Percentiles rank a stretch among this genome's conserved stretches.
These are phyloP conservation scores for Cryptocephalus moraei DNA, from an alignment of 2,888 invertebrate genomes.

Conservation along the genomic window DNA sequence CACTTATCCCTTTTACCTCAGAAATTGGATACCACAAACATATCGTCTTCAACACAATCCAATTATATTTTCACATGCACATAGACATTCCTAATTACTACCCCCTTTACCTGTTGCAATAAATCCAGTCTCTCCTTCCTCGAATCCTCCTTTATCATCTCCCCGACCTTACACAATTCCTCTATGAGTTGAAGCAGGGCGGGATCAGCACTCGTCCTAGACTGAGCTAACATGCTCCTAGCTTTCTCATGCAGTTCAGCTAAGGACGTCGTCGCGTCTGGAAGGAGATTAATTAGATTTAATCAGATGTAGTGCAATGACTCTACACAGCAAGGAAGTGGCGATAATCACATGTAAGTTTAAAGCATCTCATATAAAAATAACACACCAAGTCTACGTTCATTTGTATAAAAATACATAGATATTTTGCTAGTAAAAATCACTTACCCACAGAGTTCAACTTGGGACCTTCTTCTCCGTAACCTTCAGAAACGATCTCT, in stretches of 20 bases:
- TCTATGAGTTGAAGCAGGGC: slow-evolving; percentile 48
- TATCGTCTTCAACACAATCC: too few species aligned
- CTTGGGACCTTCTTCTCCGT: slow-evolving; percentile 37
- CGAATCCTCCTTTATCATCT: slow-evolving; percentile 53
- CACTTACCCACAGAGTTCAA: slow-evolving; percentile 19
- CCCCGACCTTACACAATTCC: slow-evolving; percentile 48
- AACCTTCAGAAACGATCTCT: slow-evolving; percentile 46
- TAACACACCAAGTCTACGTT: too few species aligned
- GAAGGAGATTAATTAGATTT: too few species aligned
- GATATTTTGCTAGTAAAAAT: not conserved
- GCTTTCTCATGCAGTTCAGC: slow-evolving; percentile 35
- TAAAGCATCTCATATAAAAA: too few species aligned
- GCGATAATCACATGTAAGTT: too few species aligned
- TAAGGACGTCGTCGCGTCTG: slow-evolving; percentile 11
- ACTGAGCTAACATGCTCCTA: slow-evolving; percentile 37
- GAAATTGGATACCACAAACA: too few species aligned
- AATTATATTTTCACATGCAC: too few species aligned
- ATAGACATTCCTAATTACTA: not conserved
- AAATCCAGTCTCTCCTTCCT: slow-evolving; percentile 61
- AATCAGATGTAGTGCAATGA: too few species aligned
- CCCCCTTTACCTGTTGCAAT: slow-evolving; percentile 55
- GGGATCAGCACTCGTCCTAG: slow-evolving; percentile 33
- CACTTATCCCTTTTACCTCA: too few species aligned
- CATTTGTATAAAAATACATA: too few species aligned
- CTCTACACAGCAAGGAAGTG: too few species aligned